Evolutionary conservation across 2,113 vertebrate species (phyloP).

Genomic region (Conger conger): DNA sequence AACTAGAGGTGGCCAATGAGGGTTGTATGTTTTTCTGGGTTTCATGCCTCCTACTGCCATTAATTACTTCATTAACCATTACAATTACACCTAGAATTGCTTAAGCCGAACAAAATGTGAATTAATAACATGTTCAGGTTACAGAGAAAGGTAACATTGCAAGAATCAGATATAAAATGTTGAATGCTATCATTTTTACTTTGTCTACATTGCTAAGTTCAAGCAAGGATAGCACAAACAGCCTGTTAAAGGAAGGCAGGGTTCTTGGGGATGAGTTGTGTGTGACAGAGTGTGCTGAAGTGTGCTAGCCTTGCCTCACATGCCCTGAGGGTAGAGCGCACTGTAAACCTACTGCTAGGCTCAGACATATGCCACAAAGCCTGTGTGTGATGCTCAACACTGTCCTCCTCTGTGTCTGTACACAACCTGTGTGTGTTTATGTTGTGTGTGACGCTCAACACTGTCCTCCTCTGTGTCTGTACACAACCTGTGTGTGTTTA

Average conservation of each 20-base stretch:
- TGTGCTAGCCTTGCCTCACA: neutral
- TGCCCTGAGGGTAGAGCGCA: neutral
- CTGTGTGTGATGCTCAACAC: neutral
- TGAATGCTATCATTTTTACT: too few species aligned
- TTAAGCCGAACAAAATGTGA: too few species aligned
- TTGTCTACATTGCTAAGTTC: too few species aligned
- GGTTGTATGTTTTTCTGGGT: too few species aligned
- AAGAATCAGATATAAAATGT: too few species aligned
- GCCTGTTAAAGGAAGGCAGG: neutral
- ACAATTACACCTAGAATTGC: too few species aligned
- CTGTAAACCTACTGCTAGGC: neutral
- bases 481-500: neutral
- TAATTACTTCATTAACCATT: too few species aligned
- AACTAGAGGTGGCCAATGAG: too few species aligned
- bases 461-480: neutral
- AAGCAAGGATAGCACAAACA: neutral
- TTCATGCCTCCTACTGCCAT: too few species aligned
- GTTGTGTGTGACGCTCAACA: neutral
- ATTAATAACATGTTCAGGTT: too few species aligned
- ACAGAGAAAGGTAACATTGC: too few species aligned
- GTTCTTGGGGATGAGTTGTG: neutral
- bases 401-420: neutral
- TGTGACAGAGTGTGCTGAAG: neutral
- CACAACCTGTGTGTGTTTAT: slow-evolving; percentile 8
- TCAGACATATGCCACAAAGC: slow-evolving; percentile 9